phyloP scores from a whole-genome alignment of 1,140 invertebrate species.

The Pseudomyrmex cubaensis region DNA sequence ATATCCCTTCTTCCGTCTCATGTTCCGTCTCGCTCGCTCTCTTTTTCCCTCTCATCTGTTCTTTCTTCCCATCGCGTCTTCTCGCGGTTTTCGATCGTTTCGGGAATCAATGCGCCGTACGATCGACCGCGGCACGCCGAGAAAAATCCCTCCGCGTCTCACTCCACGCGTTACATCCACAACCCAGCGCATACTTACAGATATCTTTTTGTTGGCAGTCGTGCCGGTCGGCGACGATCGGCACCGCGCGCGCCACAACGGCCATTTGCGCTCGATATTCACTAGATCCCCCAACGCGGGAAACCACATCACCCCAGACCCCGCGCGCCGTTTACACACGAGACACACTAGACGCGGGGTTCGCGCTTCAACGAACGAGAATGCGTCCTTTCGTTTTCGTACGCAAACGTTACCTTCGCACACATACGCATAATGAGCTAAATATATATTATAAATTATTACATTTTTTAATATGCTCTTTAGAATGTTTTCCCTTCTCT shows the following conservation, averaged over 20 bases:
- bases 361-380: conserved; percentile 6
- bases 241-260: conserved; percentile 60
- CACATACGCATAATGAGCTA: background rate
- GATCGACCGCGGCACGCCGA: conserved; percentile 58
- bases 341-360: background rate
- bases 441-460: background rate
- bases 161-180: conserved; percentile 29
- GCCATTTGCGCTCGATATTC: conserved; percentile 78
- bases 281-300: conserved; percentile 72
- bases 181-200: conserved; percentile 65
- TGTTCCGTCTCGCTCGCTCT: background rate
- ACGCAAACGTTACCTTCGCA: too few relatives aligned
- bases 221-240: conserved; percentile 63
- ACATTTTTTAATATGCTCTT: background rate
- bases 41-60: background rate
- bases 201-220: conserved; percentile 66
- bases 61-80: conserved; percentile 27
- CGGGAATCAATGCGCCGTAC: conserved; percentile 36
- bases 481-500: background rate
- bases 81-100: conserved; percentile 64
- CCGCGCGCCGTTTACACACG: background rate
- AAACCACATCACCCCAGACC: conserved; percentile 63
- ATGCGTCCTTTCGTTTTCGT: background rate
- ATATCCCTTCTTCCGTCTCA: background rate
- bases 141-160: conserved; percentile 56